Percentiles rank a stretch among this genome's conserved stretches.
These are phyloP conservation scores for Megaceryle maxima DNA, from an alignment of 2,113 vertebrate species.

Conservation along the genomic window DNA sequence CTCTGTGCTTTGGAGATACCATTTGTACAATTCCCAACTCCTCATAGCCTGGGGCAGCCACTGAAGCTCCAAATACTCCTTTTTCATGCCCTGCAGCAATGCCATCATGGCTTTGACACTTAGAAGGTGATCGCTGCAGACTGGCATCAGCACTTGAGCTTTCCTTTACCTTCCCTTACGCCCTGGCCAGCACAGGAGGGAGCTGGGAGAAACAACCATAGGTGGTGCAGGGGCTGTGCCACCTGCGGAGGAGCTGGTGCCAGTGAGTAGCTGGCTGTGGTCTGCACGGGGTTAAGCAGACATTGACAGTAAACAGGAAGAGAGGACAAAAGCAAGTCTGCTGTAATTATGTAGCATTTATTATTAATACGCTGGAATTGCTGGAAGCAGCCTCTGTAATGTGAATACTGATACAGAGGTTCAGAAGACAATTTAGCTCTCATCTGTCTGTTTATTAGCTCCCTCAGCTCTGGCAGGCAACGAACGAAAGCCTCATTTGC, in stretches of 20 bases:
- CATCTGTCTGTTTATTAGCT: constrained; percentile 66
- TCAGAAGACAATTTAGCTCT: constrained; percentile 65
- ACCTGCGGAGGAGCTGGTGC: background rate
- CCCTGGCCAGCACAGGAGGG: rapidly evolving
- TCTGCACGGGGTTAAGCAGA: constrained; percentile 54
- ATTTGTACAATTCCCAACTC: background rate
- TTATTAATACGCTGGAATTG: constrained; percentile 85
- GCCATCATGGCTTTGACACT: background rate
- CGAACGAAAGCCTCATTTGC: constrained; percentile 38
- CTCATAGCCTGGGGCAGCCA: background rate
- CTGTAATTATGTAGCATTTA: constrained; percentile 84
- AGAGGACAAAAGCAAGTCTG: constrained; percentile 68
- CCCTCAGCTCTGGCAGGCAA: constrained; percentile 25
- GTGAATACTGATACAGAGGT: constrained; percentile 72
- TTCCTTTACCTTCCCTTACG: background rate
- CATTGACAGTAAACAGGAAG: constrained; percentile 77
- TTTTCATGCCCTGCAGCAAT: background rate
- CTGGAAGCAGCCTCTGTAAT: constrained; percentile 81
- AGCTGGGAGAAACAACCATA: background rate
- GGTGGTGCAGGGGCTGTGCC: background rate
- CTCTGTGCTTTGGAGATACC: background rate
- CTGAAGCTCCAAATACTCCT: background rate
- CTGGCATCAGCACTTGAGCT: background rate
- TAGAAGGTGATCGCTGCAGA: background rate
- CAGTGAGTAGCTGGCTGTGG: background rate